phyloP scores from a whole-genome alignment of 2,888 invertebrate species.

The Elegia similella region DNA sequence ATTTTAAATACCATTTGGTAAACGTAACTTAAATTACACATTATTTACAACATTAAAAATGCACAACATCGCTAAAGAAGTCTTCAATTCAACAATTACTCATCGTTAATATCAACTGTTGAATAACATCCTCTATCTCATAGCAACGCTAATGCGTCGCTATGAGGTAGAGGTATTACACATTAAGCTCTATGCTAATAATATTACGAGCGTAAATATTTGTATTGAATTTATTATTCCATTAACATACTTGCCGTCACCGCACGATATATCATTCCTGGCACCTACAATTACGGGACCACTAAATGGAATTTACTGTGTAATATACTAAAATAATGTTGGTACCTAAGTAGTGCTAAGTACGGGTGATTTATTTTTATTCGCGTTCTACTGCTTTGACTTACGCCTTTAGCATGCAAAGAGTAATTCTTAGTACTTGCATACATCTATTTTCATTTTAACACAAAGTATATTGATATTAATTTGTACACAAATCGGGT shows the following conservation, averaged over 20 bases:
- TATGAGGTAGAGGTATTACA: background rate
- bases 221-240: conserved; percentile 37
- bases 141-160: too few species aligned
- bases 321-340: conserved; percentile 16
- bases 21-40: too few species aligned
- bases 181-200: conserved; percentile 6
- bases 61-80: too few species aligned
- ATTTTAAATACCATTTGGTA: too few species aligned
- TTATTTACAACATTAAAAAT: too few species aligned
- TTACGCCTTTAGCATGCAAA: background rate
- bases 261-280: conserved; percentile 35
- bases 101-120: too few species aligned
- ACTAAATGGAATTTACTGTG: conserved; percentile 16
- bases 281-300: conserved; percentile 24
- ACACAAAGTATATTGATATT: too few species aligned
- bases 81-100: too few species aligned
- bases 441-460: too few species aligned
- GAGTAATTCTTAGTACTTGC: too few species aligned
- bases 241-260: conserved; percentile 27
- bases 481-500: too few species aligned
- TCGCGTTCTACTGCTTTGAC: background rate
- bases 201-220: conserved; percentile 28
- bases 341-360: background rate
- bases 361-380: background rate
- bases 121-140: too few species aligned